Base-by-base conservation (phyloP, 2,888 invertebrate genomes). In the Heliconius erato region DNA sequence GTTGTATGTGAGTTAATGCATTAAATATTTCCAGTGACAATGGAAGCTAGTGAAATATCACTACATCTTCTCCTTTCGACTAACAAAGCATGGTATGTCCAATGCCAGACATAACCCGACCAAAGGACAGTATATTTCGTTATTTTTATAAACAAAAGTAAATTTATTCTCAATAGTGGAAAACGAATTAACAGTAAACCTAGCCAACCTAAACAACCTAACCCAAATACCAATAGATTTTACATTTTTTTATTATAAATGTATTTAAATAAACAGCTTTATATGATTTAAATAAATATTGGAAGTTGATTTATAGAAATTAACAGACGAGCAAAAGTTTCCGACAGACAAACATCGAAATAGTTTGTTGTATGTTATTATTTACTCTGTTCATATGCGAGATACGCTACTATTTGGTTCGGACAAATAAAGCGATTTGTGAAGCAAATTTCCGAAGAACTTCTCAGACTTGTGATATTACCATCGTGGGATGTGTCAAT, bases 341-440 rank as follows among this genome's bases (percentile, higher is more conserved):
- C 35, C 59, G 9, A 74, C n/a, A 1, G 9, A 9, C 76, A 63
- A 76, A 63, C 26, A 76, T 63, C 35, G 35, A 63, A 35, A 71
- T 40, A 71, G 16, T 44, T 71, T 71, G 44, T 74, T 74, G 9
- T 2, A 12, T 54, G 54, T 63, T 63, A 63, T 63, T 76, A 76
- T 76, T 76, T 76, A 76, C 76, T 16, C 26, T 16, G 40, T 26
- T 63, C 76, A 63, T 63, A 63, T 76, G 63, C 76, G 35, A 76
- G 59, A 76, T 76, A 76, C 76, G 63, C 76, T 76, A 40, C 63
- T 76, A 63, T 76, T 76, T 76, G 76, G 63, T 63, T 76, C 16
- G 23, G 16, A 26, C 63, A 76, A 76, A 63, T 76, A 76, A 35
- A 76, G 16, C 44, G 26, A 26, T 76, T 40, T 63, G 76, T 40